Conservation (phyloP, 2,113 vertebrate species). For the Epinephelus lanceolatus region DNA sequence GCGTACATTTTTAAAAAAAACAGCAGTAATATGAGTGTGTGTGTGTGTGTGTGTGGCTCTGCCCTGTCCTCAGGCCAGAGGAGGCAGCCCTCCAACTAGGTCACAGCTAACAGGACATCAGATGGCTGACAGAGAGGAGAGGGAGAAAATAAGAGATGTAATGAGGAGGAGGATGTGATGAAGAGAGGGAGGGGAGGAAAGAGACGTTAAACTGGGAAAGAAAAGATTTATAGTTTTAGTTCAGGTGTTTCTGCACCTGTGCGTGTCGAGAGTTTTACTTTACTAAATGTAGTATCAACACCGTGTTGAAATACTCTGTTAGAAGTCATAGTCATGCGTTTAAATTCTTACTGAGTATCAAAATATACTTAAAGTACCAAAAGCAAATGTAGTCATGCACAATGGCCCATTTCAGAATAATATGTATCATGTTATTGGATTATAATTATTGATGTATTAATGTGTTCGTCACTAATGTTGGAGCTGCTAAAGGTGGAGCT, state of each 20-base stretch:
- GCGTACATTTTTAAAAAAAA: conserved; percentile 6
- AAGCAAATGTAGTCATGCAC: too few relatives aligned
- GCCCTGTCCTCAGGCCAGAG: conserved; percentile 46
- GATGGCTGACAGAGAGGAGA: conserved; percentile 42
- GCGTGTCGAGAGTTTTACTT: neutral
- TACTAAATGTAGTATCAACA: too few relatives aligned
- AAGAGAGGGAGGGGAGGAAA: neutral
- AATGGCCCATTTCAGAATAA: too few relatives aligned
- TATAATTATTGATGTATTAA: too few relatives aligned
- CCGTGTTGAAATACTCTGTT: too few relatives aligned
- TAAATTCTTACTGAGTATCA: too few relatives aligned
- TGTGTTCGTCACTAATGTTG: too few relatives aligned
- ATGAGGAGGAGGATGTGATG: conserved; percentile 13
- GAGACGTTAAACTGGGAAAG: neutral
- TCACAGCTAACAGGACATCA: conserved; percentile 60
- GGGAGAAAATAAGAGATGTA: conserved; percentile 6
- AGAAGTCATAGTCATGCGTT: too few relatives aligned
- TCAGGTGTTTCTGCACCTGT: conserved; percentile 18
- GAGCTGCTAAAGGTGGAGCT: too few relatives aligned
- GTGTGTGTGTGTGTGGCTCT: conserved; percentile 23
- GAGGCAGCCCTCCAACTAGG: conserved; percentile 67
- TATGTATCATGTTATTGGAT: too few relatives aligned
- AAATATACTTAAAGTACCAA: too few relatives aligned
- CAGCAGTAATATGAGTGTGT: neutral
- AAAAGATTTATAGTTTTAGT: neutral